Evolutionary conservation across 2,888 invertebrate genomes (phyloP).

Genomic region (Calameuta pallipes): DNA sequence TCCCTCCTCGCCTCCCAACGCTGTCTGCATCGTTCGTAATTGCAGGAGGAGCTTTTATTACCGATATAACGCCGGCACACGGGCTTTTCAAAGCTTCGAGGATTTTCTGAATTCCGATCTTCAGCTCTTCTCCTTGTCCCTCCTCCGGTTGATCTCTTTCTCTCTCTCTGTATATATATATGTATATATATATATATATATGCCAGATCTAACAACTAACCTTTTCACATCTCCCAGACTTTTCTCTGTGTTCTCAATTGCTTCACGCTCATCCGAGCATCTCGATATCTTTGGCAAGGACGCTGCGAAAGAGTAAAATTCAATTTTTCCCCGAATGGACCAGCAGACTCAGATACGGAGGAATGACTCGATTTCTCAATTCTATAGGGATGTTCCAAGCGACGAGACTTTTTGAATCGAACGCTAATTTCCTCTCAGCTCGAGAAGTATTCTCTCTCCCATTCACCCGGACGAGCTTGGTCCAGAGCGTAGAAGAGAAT

Average conservation of each 20-base stretch:
- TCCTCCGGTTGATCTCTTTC: background rate
- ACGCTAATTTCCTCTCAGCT: slow-evolving; percentile 50
- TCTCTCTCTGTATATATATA: too few species aligned
- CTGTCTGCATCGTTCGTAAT: slow-evolving; percentile 1
- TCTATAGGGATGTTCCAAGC: background rate
- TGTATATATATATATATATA: too few species aligned
- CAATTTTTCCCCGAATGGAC: background rate
- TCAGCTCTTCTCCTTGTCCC: background rate
- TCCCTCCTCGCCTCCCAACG: background rate
- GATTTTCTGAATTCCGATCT: background rate
- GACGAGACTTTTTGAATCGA: slow-evolving; percentile 48
- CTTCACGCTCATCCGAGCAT: background rate
- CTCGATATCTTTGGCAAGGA: background rate
- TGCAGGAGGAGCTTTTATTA: background rate
- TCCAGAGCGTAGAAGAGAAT: background rate
- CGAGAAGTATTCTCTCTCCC: slow-evolving; percentile 25
- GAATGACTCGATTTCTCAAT: background rate
- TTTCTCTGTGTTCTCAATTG: background rate
- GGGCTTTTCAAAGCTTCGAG: background rate
- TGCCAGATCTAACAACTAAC: background rate
- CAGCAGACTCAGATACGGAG: background rate
- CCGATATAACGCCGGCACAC: background rate
- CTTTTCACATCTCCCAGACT: background rate
- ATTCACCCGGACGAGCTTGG: background rate
- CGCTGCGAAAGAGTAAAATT: background rate